These are phyloP conservation scores for Turdus rufiventris DNA, from an alignment of 2,113 vertebrate genomes.

Conservation along the genomic window DNA sequence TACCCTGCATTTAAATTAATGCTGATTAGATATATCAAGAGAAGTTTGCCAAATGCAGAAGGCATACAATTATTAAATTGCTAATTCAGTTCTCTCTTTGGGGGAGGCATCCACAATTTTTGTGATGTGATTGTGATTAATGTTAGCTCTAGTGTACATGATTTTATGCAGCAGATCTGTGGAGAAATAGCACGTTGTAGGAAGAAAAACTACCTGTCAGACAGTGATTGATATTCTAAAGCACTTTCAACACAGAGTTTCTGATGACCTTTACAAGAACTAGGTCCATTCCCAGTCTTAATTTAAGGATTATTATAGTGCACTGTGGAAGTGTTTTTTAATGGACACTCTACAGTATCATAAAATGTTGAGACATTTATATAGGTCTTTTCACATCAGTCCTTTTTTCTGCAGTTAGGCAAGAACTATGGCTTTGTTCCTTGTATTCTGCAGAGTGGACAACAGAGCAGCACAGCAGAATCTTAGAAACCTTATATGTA, in stretches of 20 bases:
- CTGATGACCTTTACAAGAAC: constrained; percentile 1
- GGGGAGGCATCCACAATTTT: background rate
- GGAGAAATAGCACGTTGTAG: background rate
- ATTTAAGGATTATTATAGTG: background rate
- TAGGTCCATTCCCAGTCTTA: background rate
- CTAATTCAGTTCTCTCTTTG: background rate
- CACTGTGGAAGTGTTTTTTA: background rate
- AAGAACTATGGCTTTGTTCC: background rate
- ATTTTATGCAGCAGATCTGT: background rate
- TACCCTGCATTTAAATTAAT: constrained; percentile 10
- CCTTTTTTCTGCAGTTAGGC: background rate
- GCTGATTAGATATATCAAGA: background rate
- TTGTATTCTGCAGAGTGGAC: background rate
- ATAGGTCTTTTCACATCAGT: background rate
- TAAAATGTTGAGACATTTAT: background rate
- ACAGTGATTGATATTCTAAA: constrained; percentile 13
- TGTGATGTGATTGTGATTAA: background rate
- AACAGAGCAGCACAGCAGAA: background rate
- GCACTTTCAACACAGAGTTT: background rate
- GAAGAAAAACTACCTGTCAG: background rate
- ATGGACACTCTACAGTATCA: background rate
- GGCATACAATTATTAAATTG: background rate
- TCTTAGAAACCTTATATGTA: background rate
- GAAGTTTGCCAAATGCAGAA: background rate
- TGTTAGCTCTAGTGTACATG: background rate